A percentile compares a stretch with the other conserved stretches of the same genome.
Evolutionary conservation across 1,140 invertebrate species (phyloP).

Genomic region (Sinella curviseta): DNA sequence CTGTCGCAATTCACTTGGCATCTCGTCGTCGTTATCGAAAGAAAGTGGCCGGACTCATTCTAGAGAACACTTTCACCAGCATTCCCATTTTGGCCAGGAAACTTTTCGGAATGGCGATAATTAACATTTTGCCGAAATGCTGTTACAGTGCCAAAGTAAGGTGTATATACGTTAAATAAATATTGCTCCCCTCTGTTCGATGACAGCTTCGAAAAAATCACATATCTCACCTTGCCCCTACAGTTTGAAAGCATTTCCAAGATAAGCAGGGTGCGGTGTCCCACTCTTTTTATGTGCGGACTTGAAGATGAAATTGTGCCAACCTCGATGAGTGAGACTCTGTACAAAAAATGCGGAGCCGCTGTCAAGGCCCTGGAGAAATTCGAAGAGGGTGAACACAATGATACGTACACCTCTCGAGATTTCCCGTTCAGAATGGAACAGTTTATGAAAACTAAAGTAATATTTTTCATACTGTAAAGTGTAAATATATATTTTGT

Average conservation of each 20-base stretch:
- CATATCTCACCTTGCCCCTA: no score
- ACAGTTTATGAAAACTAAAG: neutral
- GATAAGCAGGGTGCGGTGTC: neutral
- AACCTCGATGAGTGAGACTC: neutral
- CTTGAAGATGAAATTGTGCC: neutral
- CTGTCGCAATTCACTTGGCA: constrained; percentile 80
- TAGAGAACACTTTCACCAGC: constrained; percentile 93
- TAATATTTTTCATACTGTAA: no score
- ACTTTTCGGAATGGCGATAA: neutral
- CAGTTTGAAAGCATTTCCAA: neutral
- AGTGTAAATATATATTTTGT: no score
- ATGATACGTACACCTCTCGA: neutral
- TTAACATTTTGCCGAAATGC: neutral
- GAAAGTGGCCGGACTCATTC: constrained; percentile 78
- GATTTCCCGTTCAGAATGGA: neutral
- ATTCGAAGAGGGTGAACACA: neutral
- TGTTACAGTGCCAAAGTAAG: neutral
- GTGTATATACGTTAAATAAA: no score
- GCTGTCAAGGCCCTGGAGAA: neutral
- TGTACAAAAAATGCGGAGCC: neutral
- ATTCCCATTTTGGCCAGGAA: constrained; percentile 81
- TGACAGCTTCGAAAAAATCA: no score
- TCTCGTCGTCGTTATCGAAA: constrained; percentile 67
- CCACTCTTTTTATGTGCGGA: neutral
- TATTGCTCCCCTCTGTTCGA: no score